Evolutionary conservation across 2,888 invertebrate genomes (phyloP).

Genomic region (Maniola hyperantus): DNA sequence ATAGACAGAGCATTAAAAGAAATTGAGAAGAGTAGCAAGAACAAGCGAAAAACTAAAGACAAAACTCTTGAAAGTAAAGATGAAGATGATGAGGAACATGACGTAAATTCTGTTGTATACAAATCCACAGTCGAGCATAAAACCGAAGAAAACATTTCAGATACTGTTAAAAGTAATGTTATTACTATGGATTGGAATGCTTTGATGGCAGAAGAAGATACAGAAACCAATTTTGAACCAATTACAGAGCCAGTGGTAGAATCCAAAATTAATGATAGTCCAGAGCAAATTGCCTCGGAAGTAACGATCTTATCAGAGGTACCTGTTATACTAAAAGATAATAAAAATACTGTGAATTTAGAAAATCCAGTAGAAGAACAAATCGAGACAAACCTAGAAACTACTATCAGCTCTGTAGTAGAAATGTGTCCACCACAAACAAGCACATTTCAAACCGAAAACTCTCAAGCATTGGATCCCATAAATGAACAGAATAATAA

Average conservation of each 20-base stretch:
- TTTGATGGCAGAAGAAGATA: conserved; percentile 70
- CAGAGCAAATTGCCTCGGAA: conserved; percentile 64
- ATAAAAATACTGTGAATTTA: conserved; percentile 23
- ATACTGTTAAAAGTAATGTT: conserved; percentile 39
- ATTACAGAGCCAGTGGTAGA: conserved; percentile 47
- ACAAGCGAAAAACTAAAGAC: conserved; percentile 49
- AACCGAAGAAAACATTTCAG: conserved; percentile 6
- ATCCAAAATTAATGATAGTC: conserved; percentile 36
- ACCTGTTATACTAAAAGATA: conserved; percentile 34
- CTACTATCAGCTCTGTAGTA: background rate
- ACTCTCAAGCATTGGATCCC: conserved; percentile 37
- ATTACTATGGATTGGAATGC: conserved; percentile 71
- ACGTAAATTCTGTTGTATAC: background rate
- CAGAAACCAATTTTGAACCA: conserved; percentile 52
- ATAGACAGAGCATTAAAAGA: conserved; percentile 59
- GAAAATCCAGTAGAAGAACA: background rate
- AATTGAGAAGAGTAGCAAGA: conserved; percentile 54
- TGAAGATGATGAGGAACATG: background rate
- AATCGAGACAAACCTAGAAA: background rate
- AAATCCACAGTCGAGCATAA: background rate
- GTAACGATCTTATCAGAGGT: conserved; percentile 61
- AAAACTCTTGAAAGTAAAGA: conserved; percentile 26
- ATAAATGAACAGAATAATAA: conserved; percentile 73
- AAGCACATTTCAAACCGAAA: conserved; percentile 10
- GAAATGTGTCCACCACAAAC: background rate